Evolutionary conservation across 2,797 vertebrate genomes (phyloP).

Genomic region (Coluber constrictor): DNA sequence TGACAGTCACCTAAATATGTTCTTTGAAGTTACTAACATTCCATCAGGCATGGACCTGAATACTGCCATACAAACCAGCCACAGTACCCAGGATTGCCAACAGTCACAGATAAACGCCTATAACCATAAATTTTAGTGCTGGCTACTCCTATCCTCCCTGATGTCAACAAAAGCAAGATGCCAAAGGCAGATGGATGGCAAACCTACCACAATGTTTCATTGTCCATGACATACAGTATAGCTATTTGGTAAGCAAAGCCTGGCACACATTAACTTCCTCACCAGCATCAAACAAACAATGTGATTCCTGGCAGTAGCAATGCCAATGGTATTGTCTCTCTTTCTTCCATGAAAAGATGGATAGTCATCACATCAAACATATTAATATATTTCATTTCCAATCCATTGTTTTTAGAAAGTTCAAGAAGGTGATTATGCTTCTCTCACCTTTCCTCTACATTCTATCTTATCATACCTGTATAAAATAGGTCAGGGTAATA

Average conservation of each 20-base stretch:
- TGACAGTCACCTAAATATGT: neutral
- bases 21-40: neutral
- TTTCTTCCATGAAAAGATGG: neutral
- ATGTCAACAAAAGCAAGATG: neutral
- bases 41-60: neutral
- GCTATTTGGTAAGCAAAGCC: neutral
- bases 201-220: neutral
- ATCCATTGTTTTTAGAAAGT: neutral
- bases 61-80: neutral
- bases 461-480: neutral
- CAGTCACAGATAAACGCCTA: neutral
- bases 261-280: neutral
- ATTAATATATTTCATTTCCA: neutral
- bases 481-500: neutral
- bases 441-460: neutral
- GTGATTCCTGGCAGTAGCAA: neutral
- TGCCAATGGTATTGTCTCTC: neutral
- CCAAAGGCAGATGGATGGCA: neutral
- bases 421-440: neutral
- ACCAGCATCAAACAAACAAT: neutral
- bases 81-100: neutral
- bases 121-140: neutral
- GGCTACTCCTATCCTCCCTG: neutral
- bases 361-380: neutral
- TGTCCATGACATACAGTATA: neutral